Evolutionary conservation across 2,888 invertebrate species (phyloP), one percentile per base, ranked within the genome.

Genomic region (Spatulosminthurus flaviceps): DNA sequence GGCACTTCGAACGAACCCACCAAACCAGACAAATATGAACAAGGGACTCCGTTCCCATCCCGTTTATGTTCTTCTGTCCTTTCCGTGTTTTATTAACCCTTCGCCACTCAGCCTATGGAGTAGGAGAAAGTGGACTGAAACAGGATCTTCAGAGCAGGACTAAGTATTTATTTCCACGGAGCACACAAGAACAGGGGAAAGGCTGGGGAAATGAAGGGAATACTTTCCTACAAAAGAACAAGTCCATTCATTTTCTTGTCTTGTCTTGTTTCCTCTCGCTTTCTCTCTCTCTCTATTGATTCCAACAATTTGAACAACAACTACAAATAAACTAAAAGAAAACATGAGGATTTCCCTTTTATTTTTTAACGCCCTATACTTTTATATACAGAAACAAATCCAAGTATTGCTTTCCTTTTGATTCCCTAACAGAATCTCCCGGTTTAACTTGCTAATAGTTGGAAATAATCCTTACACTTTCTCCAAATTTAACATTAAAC

Each of bases 161-260:
- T 9, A n/a, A 34, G 34, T 60, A 60, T 60, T 19, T 60, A 60
- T 21, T 60, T 60, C 60, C 43, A 13, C 43, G 16, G 43, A 43
- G 43, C 43, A 43, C 11, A 13, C 11, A 21, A 13, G 60, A 60
- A 4, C 4, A 5, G 60, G 60, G 22, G 34, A 19, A 29, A 70
- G 34, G 34, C n/a, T 21, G 9, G 9, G 9, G 5, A 34, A 34
- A 9, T 9, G 34, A 34, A 34, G 5, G 9, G 34, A 34, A 34
- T 34, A 4, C 34, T 34, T 34, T 34, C 34, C 34, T 7, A 34
- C 5, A 9, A 60, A 60, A 21, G 60, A 60, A 26, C 64, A 64
- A 73, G 73, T 73, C 29, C 73, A 73, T 73, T 73, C 73, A 73
- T 73, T 60, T 69, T 29, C 69, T 69, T 69, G 69, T 69, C 69